Conservation (phyloP, 2,797 vertebrate species). For the Caiman crocodilus region DNA sequence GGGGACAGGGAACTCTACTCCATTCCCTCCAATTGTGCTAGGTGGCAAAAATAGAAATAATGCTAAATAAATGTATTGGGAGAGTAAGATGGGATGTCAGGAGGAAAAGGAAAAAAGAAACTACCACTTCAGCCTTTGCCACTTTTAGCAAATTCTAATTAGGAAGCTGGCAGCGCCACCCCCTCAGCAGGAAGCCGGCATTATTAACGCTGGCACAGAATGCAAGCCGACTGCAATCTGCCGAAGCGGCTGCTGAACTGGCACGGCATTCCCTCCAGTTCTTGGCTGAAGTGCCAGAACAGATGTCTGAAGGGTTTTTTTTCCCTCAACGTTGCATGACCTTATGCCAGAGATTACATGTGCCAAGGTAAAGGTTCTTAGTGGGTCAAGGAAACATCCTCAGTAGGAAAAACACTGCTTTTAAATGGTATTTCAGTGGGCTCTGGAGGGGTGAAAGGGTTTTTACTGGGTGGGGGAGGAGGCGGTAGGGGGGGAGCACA, state of each 20-base stretch:
- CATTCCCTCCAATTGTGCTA: background rate
- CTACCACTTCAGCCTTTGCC: slow-evolving; percentile 48
- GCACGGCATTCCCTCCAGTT: slow-evolving; percentile 65
- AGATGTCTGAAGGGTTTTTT: slow-evolving; percentile 76
- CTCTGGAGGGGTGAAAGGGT: slow-evolving; percentile 14
- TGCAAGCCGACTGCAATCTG: slow-evolving; percentile 68
- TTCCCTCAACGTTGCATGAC: slow-evolving; percentile 26
- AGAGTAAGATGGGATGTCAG: background rate
- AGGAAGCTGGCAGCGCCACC: slow-evolving; percentile 74
- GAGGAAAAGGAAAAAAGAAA: slow-evolving; percentile 47
- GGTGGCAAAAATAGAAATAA: background rate
- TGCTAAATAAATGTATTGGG: background rate
- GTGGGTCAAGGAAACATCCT: slow-evolving; percentile 71
- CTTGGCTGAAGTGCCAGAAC: slow-evolving; percentile 74
- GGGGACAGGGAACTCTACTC: background rate
- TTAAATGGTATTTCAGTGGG: fast-evolving
- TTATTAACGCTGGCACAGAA: slow-evolving; percentile 77
- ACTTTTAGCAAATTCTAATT: slow-evolving; percentile 74
- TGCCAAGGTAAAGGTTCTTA: slow-evolving; percentile 75
- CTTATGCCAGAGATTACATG: slow-evolving; percentile 73
- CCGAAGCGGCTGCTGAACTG: slow-evolving; percentile 61
- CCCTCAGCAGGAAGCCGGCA: slow-evolving; percentile 68
- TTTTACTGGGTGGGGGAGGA: background rate
- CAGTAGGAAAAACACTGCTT: slow-evolving; percentile 30
- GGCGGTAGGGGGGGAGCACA: background rate